A percentile compares a stretch with the other conserved stretches of the same genome.
phyloP scores from a whole-genome alignment of 1,140 invertebrate genomes.

The Dinoponera quadriceps region DNA sequence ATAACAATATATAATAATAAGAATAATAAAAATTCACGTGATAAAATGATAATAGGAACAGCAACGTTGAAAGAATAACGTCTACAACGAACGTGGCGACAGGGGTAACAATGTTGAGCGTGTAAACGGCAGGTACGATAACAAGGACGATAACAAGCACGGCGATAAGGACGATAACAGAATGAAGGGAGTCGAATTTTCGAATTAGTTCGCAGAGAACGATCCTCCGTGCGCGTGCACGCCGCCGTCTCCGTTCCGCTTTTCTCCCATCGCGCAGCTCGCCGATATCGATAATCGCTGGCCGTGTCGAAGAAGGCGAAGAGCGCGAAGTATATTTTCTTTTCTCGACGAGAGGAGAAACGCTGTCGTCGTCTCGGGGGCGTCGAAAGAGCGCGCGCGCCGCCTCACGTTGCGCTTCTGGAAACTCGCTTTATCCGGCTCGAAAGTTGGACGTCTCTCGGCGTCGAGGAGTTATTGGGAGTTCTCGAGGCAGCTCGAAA shows the following conservation, averaged over 20 bases:
- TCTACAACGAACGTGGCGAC: too few species aligned
- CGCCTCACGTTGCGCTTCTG: constrained; percentile 39
- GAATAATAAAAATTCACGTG: too few species aligned
- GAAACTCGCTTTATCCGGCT: constrained; percentile 57
- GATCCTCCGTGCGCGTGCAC: background rate
- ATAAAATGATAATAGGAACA: too few species aligned
- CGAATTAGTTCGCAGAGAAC: background rate
- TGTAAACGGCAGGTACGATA: too few species aligned
- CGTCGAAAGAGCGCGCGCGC: constrained; percentile 26
- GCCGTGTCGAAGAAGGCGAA: constrained; percentile 28
- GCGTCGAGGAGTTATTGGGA: constrained; percentile 45
- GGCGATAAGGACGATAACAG: too few species aligned
- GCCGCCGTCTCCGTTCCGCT: constrained; percentile 12
- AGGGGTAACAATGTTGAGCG: too few species aligned
- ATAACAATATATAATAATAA: too few species aligned
- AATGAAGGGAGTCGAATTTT: too few species aligned
- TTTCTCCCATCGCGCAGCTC: too few species aligned
- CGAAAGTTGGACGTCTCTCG: constrained; percentile 57
- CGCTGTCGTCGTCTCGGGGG: background rate
- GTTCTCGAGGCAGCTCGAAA: constrained; percentile 49
- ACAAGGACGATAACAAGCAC: too few species aligned
- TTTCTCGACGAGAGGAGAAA: background rate
- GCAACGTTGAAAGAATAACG: too few species aligned
- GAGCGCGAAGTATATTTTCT: constrained; percentile 37
- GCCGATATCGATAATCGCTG: constrained; percentile 42